Conservation (phyloP, 37 sponge, comb jelly and placozoan genomes). For the Eunapius fragilis region DNA sequence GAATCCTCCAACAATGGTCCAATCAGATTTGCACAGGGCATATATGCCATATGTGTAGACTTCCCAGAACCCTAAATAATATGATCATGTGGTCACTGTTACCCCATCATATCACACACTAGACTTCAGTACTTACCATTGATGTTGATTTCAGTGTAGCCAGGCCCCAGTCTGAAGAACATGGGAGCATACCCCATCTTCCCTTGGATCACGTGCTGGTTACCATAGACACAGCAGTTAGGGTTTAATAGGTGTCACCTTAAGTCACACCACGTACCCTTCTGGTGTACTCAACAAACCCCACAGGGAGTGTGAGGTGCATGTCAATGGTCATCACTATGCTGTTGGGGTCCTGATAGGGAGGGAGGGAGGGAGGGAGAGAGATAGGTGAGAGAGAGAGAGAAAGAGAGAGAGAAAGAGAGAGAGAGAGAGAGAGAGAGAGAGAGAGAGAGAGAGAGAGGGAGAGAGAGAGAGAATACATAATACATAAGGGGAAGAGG, state of each 20-base stretch:
- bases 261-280: slow-evolving; percentile 25
- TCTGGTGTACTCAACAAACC: slow-evolving; percentile 56
- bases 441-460: too few species aligned
- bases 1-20: slow-evolving; percentile 61
- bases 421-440: too few species aligned
- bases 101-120: background rate
- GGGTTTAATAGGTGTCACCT: too few species aligned
- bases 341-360: slow-evolving; percentile 48
- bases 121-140: slow-evolving; percentile 23
- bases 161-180: slow-evolving; percentile 59
- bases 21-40: slow-evolving; percentile 74
- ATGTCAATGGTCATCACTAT: slow-evolving; percentile 80
- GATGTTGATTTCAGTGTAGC: slow-evolving; percentile 58
- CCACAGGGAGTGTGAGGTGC: slow-evolving; percentile 69
- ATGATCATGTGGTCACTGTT: background rate
- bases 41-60: slow-evolving; percentile 65
- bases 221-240: too few species aligned
- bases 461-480: too few species aligned
- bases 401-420: too few species aligned
- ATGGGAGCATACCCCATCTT: slow-evolving; percentile 73
- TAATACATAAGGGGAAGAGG: too few species aligned
- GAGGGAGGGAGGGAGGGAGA: background rate
- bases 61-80: slow-evolving; percentile 68
- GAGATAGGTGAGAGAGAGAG: too few species aligned
- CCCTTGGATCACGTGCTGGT: slow-evolving; percentile 61